Evolutionary conservation across 1,140 invertebrate genomes (phyloP), one percentile per base, ranked within the genome.

Genomic region (Ceratina australensis): DNA sequence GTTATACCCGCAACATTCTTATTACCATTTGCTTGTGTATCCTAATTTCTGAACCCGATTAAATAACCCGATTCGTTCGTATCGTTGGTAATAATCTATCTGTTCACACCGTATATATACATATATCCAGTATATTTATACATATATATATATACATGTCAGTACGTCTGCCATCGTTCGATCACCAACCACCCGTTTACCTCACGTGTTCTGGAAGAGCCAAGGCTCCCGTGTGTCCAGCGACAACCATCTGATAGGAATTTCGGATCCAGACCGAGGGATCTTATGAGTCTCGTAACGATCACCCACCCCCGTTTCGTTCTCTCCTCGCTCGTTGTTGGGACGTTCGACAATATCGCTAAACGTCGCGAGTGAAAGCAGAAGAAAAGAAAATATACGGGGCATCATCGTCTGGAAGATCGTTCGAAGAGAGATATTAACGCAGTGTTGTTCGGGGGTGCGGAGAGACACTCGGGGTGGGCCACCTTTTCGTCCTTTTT

Each of bases 1-100:
- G 89, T 92, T 90, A 85, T 79, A 87, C 87, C 90, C 90, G 90
- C 90, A 91, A 91, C 87, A 91, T 91, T 92, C 89, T 92, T 90
- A 88, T 92, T 90, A 88, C 79, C 72, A 88, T 89, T 91, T 90
- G 89, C 88, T 91, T 91, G 84, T 89, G 84, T 89, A 81, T 82
- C 64, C 65, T 87, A 61, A 87, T 87, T 28, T 71, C 60, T 66
- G 49, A 42, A 79, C 65, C 83, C 59, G 56, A 82, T 85, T 84
- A 54, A 71, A 66, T 24, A 61, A 74, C 47, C n/a, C n/a, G n/a
- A n/a, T 24, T 71, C 15, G 64, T 83, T 82, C 81, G 81, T 83
- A 81, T 81, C 59, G 80, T 83, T 69, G 57, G 68, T 82, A 65
- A 42, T 28, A 57, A 59, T 18, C 42, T 4, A 24, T 20, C 18